A percentile compares a stretch with the other conserved stretches of the same genome.
These are phyloP conservation scores for Whitmania pigra DNA, from an alignment of 1,140 invertebrate species.

Conservation along the genomic window DNA sequence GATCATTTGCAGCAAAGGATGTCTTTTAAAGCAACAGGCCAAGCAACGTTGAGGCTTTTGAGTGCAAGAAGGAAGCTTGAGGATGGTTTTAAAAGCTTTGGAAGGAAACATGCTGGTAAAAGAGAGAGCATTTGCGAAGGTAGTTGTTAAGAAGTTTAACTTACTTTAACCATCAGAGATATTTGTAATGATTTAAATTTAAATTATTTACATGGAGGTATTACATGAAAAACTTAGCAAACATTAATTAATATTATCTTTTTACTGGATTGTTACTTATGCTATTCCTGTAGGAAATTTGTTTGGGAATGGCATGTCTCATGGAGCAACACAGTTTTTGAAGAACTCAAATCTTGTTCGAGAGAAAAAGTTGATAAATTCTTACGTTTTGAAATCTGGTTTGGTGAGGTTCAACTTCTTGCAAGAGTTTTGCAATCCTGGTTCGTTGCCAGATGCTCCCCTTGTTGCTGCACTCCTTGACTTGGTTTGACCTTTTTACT, in stretches of 20 bases:
- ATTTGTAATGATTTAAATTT: too few relatives aligned
- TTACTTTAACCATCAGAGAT: background rate
- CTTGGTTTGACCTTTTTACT: slow-evolving; percentile 54
- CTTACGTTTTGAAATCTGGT: slow-evolving; percentile 38
- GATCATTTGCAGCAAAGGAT: slow-evolving; percentile 26
- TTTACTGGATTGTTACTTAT: too few relatives aligned
- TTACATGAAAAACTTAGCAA: too few relatives aligned
- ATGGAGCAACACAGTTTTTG: too few relatives aligned
- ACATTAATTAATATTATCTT: too few relatives aligned
- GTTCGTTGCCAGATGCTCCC: slow-evolving; percentile 83
- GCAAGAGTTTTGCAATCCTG: slow-evolving; percentile 84
- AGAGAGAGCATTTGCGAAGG: slow-evolving; percentile 28
- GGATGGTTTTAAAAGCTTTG: slow-evolving; percentile 36
- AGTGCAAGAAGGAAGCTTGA: slow-evolving; percentile 38
- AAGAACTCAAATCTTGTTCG: slow-evolving; percentile 24
- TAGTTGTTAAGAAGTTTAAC: slow-evolving; percentile 27
- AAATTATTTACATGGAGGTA: too few relatives aligned
- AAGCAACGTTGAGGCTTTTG: slow-evolving; percentile 39
- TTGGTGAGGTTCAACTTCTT: slow-evolving; percentile 48
- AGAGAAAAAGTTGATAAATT: slow-evolving; percentile 40
- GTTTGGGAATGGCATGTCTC: too few relatives aligned
- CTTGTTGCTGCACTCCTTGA: slow-evolving; percentile 86
- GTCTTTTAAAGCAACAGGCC: slow-evolving; percentile 40
- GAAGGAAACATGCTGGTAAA: slow-evolving; percentile 30
- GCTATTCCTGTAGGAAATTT: too few relatives aligned